Conservation (phyloP, 2,888 invertebrate species). For the Andricus curvator region DNA sequence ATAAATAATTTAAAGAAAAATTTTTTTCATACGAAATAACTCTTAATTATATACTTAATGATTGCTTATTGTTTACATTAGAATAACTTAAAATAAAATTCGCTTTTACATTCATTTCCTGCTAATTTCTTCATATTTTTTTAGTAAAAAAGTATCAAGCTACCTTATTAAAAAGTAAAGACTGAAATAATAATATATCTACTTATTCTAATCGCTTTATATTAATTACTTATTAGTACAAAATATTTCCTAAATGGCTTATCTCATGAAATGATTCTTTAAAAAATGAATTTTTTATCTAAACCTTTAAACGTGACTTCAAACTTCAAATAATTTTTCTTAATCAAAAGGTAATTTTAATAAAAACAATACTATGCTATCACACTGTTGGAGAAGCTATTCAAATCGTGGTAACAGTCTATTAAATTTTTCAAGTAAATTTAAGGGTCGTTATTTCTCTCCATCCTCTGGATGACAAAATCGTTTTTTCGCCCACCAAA, state of each 20-base stretch:
- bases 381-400: background rate
- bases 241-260: background rate
- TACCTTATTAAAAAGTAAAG: background rate
- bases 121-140: background rate
- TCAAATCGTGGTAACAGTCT: slow-evolving; percentile 1
- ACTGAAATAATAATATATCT: background rate
- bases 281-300: background rate
- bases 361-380: background rate
- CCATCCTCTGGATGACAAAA: slow-evolving; percentile 71
- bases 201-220: background rate
- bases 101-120: background rate
- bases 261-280: background rate
- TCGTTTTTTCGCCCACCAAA: slow-evolving; percentile 80
- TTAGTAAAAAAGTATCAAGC: background rate
- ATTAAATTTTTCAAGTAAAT: slow-evolving; percentile 2
- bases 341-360: background rate
- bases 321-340: background rate
- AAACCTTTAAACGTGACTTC: background rate
- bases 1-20: too few relatives aligned
- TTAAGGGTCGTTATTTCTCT: slow-evolving; percentile 61
- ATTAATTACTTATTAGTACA: slow-evolving; percentile 1
- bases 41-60: too few relatives aligned
- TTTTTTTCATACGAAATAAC: too few relatives aligned
- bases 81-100: background rate
- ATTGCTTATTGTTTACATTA: too few relatives aligned